A percentile compares a stretch with the other conserved stretches of the same genome.
Evolutionary conservation across 2,888 invertebrate genomes (phyloP).

Genomic region (Drosophila niveifrons): DNA sequence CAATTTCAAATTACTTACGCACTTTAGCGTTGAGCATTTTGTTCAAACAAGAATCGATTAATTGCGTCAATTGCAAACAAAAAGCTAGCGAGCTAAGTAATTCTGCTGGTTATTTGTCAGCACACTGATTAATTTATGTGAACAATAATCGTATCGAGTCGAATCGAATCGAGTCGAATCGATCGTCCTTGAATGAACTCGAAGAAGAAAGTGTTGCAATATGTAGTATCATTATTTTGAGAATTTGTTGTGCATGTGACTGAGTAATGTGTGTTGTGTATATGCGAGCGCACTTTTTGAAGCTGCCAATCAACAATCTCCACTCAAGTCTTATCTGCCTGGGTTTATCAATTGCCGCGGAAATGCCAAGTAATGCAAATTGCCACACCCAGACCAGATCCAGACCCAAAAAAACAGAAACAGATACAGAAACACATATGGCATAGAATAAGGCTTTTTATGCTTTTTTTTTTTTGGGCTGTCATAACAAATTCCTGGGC

Average conservation of each 20-base stretch:
- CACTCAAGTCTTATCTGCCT: conserved; percentile 54
- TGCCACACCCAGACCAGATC: conserved; percentile 63
- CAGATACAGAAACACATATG: conserved; percentile 17
- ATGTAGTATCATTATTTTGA: conserved; percentile 5
- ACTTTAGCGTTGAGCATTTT: conserved; percentile 45
- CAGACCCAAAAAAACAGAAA: conserved; percentile 34
- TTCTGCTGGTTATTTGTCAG: conserved; percentile 77
- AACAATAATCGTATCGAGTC: not conserved
- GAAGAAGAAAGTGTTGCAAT: conserved; percentile 42
- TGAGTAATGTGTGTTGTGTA: conserved; percentile 1
- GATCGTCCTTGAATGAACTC: conserved; percentile 22
- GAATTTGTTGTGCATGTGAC: conserved; percentile 32
- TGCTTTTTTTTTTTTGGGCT: conserved; percentile 39
- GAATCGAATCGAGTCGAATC: not conserved
- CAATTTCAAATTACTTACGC: conserved; percentile 44
- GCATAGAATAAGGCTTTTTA: conserved; percentile 29
- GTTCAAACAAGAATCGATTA: conserved; percentile 67
- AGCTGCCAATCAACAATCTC: conserved; percentile 73
- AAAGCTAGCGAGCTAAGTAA: conserved; percentile 63
- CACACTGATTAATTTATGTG: conserved; percentile 74
- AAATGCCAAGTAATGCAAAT: conserved; percentile 68
- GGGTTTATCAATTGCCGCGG: conserved; percentile 67
- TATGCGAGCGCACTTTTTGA: conserved; percentile 9
- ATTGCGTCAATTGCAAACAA: conserved; percentile 64
- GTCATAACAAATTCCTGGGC: conserved; percentile 69